Percentiles rank a stretch among this genome's conserved stretches.
Conservation (phyloP, 1,140 invertebrate species). For the Drosophila sturtevanti region DNA sequence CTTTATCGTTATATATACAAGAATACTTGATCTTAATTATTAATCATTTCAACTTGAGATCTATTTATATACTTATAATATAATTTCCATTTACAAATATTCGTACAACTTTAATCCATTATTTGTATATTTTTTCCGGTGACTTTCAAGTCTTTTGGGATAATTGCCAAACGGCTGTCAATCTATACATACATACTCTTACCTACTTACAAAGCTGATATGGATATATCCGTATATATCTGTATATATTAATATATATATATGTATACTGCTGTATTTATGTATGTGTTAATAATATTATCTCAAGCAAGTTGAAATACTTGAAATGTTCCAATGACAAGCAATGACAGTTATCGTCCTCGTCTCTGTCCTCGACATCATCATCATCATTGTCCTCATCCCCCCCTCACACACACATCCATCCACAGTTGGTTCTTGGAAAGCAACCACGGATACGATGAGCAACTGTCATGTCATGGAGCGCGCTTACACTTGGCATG, state of each 20-base stretch:
- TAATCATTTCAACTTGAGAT: too few species aligned
- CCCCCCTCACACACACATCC: constrained; percentile 6
- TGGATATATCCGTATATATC: background rate
- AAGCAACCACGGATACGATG: constrained; percentile 39
- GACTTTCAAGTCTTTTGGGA: too few species aligned
- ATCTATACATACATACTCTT: background rate
- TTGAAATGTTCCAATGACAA: constrained; percentile 60
- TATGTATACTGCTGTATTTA: constrained; percentile 10
- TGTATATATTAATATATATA: background rate
- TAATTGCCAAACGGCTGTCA: background rate
- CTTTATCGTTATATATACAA: too few species aligned
- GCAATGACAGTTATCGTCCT: constrained; percentile 60
- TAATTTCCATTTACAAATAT: too few species aligned
- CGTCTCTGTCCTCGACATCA: constrained; percentile 6
- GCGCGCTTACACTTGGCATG: constrained; percentile 62
- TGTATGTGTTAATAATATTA: constrained; percentile 15
- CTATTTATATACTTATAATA: too few species aligned
- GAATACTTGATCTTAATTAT: too few species aligned
- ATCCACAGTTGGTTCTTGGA: constrained; percentile 8
- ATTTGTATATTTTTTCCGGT: too few species aligned
- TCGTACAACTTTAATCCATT: too few species aligned
- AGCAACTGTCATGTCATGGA: constrained; percentile 70
- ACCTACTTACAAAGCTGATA: background rate
- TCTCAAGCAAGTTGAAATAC: constrained; percentile 9
- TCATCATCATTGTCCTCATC: constrained; percentile 46